Evolutionary conservation across 2,888 invertebrate genomes (phyloP).

Genomic region (Cerastoderma edule): DNA sequence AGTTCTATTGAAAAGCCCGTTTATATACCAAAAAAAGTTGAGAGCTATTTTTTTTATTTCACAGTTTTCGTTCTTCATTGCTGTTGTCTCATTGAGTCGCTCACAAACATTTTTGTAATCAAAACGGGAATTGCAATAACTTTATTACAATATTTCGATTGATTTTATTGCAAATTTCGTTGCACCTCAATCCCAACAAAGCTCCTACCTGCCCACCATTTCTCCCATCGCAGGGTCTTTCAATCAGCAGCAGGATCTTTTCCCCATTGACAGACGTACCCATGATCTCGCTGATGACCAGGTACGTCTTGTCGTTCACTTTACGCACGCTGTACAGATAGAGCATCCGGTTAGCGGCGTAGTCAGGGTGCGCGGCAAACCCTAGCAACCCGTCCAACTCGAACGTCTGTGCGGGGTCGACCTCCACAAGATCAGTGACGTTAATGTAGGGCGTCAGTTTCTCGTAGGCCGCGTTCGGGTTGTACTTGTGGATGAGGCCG

Average conservation of each 20-base stretch:
- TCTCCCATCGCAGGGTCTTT: slow-evolving; percentile 70
- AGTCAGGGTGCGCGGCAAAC: slow-evolving; percentile 76
- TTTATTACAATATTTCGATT: no score
- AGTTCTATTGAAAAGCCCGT: no score
- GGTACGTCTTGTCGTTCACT: slow-evolving; percentile 31
- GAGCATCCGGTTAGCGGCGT: slow-evolving; percentile 64
- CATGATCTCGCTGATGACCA: slow-evolving; percentile 46
- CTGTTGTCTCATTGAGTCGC: no score
- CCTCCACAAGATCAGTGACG: slow-evolving; percentile 47
- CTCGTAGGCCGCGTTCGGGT: background rate
- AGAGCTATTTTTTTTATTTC: no score
- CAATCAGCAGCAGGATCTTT: slow-evolving; percentile 71
- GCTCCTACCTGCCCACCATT: slow-evolving; percentile 81
- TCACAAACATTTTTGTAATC: no score
- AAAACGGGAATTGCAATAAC: no score
- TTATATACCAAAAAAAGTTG: no score
- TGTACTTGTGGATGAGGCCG: slow-evolving; percentile 51
- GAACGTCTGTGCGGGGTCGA: slow-evolving; percentile 16
- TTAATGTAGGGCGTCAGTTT: slow-evolving; percentile 52
- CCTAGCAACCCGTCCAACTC: slow-evolving; percentile 77
- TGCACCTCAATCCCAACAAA: no score
- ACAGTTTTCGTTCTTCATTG: no score
- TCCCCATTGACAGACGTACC: slow-evolving; percentile 61
- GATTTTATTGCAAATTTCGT: no score
- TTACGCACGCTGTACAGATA: slow-evolving; percentile 74